Base-by-base conservation (phyloP, 2,797 vertebrate genomes). In the Lophotriccus pileatus region DNA sequence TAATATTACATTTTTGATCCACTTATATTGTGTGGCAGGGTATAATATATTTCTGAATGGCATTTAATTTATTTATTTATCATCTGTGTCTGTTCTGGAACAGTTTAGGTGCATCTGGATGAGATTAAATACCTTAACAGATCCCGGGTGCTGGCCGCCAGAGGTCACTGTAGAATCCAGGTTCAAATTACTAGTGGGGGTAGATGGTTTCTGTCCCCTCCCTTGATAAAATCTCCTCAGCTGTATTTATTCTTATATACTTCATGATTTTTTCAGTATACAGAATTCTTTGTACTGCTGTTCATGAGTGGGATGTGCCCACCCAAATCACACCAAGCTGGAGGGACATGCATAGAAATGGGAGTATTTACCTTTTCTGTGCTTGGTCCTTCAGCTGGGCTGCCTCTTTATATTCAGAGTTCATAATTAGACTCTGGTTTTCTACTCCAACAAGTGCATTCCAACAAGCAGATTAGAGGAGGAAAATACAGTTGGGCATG, bases 161-260 rank as follows among this genome's bases (percentile, higher is more conserved):
- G 98, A 98, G 98, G 98, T 98, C 98, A 98, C 97, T 97, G 97
- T 73, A 96, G 97, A 98, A 98, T 97, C 97, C 98, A 97, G 97
- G 97, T 97, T 97, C 96, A 97, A 96, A 96, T 94, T 76, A 20
- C 77, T 14, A 7, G 50, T 46, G 70, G 82, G 91, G 87, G 67
- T 83, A 90, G 39, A 32, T 94, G 87, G 81, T 87, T 97, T 87
- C 94, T 93, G 94, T 83, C 90, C 67, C 95, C 95, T 94, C 96
- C 96, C 94, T 96, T 76, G 41, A 83, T 50, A 89, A 97, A 95
- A 95, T 92, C 28, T 24, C n/a, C 46, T 53, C 44, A 15, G 64
- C 58, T 60, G 64, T 90, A 80, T 96, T 97, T 95, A 74, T 78
- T 87, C 80, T 55, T 85, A 47, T 85, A 47, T 50, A 64, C 83